Percentiles rank a stretch among this genome's conserved stretches.
Conservation (phyloP, 1,140 invertebrate species). For the Drosophila gunungcola region DNA sequence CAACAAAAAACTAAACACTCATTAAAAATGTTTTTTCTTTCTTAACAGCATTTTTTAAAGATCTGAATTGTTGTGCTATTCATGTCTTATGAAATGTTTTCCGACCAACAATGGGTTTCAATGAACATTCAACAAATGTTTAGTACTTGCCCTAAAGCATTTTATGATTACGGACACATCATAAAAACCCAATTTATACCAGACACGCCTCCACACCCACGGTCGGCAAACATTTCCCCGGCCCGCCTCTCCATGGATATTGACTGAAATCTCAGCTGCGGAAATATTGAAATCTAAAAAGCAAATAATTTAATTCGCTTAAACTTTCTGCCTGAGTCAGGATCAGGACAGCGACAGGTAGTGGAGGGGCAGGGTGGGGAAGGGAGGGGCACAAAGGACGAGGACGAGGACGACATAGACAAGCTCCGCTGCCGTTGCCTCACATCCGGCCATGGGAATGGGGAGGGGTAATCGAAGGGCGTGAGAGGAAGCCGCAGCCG, state of each 20-base stretch:
- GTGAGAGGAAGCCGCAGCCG: constrained; percentile 59
- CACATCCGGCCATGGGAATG: constrained; percentile 52
- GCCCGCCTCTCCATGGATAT: constrained; percentile 42
- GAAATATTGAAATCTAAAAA: constrained; percentile 83
- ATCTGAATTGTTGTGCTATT: background rate
- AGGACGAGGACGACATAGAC: constrained; percentile 55
- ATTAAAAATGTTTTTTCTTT: background rate
- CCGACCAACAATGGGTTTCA: constrained; percentile 10
- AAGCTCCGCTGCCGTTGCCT: constrained; percentile 63
- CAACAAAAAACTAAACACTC: too few species aligned
- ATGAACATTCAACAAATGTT: constrained; percentile 51
- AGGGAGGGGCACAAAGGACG: constrained; percentile 14
- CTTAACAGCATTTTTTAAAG: background rate
- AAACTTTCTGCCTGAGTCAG: constrained; percentile 62
- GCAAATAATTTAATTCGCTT: constrained; percentile 83
- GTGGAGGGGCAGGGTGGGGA: background rate
- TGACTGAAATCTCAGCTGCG: constrained; percentile 79
- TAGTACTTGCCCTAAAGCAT: constrained; percentile 52
- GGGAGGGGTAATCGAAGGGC: constrained; percentile 12
- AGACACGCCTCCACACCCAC: constrained; percentile 34
- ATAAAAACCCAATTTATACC: constrained; percentile 58
- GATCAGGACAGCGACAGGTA: constrained; percentile 20
- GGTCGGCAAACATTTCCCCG: constrained; percentile 4
- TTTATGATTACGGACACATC: constrained; percentile 62
- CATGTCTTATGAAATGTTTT: constrained; percentile 9